phyloP scores from a whole-genome alignment of 2,888 invertebrate genomes.

The Dryobota labecula region DNA sequence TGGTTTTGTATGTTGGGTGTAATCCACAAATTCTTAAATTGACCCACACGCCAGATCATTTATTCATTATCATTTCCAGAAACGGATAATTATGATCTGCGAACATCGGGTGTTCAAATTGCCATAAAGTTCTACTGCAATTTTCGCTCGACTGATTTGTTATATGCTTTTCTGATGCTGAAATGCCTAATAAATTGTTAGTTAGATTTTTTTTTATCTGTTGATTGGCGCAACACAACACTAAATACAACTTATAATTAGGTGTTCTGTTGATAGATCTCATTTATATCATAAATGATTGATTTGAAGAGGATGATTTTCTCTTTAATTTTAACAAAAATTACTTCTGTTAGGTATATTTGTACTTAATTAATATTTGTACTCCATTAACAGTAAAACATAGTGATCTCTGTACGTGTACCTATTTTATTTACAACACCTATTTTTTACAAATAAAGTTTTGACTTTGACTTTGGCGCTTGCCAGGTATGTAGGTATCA shows the following conservation, averaged over 20 bases:
- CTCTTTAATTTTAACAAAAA: background rate
- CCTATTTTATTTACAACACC: background rate
- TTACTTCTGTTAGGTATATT: background rate
- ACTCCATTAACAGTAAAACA: background rate
- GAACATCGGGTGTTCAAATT: too few species aligned
- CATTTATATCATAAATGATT: too few species aligned
- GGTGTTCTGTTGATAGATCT: background rate
- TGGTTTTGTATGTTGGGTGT: background rate
- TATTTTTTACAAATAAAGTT: background rate
- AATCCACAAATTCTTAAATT: background rate
- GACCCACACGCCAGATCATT: too few species aligned
- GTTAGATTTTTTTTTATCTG: constrained; percentile 2
- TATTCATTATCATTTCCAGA: too few species aligned
- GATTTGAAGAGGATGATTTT: too few species aligned
- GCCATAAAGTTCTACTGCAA: background rate
- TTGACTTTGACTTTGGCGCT: background rate
- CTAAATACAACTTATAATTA: background rate
- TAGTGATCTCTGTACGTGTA: background rate
- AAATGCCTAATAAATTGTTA: too few species aligned
- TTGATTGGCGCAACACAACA: background rate
- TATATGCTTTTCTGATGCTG: background rate
- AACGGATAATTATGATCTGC: too few species aligned
- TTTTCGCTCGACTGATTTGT: background rate
- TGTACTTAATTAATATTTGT: background rate
- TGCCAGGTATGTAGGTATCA: background rate